Evolutionary conservation across 2,113 vertebrate genomes (phyloP).

Genomic region (Gallinago paraguaiae): DNA sequence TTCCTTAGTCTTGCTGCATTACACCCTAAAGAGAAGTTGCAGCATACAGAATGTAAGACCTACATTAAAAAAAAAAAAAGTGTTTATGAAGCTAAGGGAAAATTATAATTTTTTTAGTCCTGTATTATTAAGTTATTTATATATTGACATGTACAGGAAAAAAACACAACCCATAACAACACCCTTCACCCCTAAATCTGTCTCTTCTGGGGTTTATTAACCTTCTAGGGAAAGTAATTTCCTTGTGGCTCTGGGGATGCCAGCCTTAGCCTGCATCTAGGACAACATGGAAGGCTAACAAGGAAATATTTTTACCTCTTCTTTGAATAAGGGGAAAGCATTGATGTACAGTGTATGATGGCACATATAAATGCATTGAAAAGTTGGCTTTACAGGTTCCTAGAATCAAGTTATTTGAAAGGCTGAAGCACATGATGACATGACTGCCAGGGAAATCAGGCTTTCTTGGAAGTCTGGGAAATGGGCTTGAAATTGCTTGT

Average conservation of each 20-base stretch:
- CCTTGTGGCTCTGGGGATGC: not conserved
- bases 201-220: not conserved
- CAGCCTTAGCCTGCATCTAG: not conserved
- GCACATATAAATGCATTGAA: not conserved
- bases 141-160: not conserved
- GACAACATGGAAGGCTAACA: not conserved
- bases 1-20: not conserved
- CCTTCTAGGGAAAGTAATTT: not conserved
- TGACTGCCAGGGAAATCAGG: not conserved
- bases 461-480: not conserved
- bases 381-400: not conserved
- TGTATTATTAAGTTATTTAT: not conserved
- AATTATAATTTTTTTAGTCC: not conserved
- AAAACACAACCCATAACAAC: accelerated
- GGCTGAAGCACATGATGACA: not conserved
- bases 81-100: not conserved
- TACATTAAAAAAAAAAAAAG: not conserved
- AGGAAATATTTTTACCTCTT: not conserved
- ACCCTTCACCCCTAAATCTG: not conserved
- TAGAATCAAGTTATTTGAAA: not conserved
- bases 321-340: not conserved
- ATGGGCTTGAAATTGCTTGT: not conserved
- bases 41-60: not conserved
- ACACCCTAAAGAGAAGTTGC: not conserved
- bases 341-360: not conserved